Percentiles rank a stretch among this genome's conserved stretches.
Evolutionary conservation across 2,888 invertebrate genomes (phyloP).

Genomic region (Cremastinae sp.): DNA sequence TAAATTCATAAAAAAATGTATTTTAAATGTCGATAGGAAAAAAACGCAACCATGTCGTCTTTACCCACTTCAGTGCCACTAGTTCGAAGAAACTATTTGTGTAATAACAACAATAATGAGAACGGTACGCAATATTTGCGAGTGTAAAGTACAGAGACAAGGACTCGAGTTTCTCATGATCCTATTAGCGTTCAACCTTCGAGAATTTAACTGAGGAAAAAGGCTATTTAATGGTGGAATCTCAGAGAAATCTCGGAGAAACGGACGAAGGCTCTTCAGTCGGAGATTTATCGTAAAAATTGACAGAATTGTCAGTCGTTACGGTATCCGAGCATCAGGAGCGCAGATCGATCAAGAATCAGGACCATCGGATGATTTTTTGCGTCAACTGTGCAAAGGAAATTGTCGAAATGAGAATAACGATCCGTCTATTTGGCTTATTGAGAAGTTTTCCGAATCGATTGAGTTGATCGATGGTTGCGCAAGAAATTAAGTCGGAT

Average conservation of each 20-base stretch:
- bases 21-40: too few species aligned
- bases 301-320: conserved; percentile 26
- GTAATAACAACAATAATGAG: conserved; percentile 2
- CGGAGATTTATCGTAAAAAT: too few species aligned
- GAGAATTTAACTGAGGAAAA: conserved; percentile 26
- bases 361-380: conserved; percentile 36
- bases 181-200: conserved; percentile 52
- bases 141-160: conserved; percentile 41
- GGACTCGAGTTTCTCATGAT: conserved; percentile 59
- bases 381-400: not conserved
- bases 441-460: conserved; percentile 16
- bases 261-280: too few species aligned
- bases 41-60: too few species aligned
- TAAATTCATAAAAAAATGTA: too few species aligned
- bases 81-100: not conserved
- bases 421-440: not conserved
- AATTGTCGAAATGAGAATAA: not conserved
- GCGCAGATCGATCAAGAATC: conserved; percentile 44
- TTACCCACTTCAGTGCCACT: too few species aligned
- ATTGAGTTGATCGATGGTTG: conserved; percentile 45
- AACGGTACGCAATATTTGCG: conserved; percentile 7
- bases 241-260: too few species aligned
- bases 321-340: conserved; percentile 47
- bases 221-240: too few species aligned
- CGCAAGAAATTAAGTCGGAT: conserved; percentile 10